Evolutionary conservation across 2,113 vertebrate species (phyloP), one percentile per base, ranked within the genome.

Genomic region (Zootoca vivipara): DNA sequence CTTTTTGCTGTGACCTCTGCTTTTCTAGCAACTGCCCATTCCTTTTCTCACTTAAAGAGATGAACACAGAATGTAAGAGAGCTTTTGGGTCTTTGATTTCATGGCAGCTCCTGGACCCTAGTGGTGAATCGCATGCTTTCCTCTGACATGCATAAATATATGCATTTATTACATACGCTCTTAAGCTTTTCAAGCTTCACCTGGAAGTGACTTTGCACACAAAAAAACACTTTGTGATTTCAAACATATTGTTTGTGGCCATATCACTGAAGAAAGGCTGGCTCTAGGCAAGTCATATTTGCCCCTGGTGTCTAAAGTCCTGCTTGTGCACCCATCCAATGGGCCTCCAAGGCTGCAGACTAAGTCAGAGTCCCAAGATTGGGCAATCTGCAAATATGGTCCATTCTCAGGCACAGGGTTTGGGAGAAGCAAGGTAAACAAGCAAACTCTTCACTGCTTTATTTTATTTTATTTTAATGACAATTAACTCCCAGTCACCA

Each of bases 401-500:
- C 62, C 6, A 18, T 52, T 67, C 64, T 52, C 38, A 18, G 40
- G 30, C 75, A 35, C 1, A 78, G 5, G 40, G 3, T 42, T n/a
- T 62, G 33, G 24, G n/a, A 79, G 65, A 70, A 86, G n/a, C 24
- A 75, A 5, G 7, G 56, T 46, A 77, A 77, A 62, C 56, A 69
- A 78, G 64, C 64, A 70, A 52, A 10, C 40, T 20, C 2, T 5
- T 78, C 38, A 10, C 74, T 42, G 74, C 7, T 12, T 86, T 40
- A n/a, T 16, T 40, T 35, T 28, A 3, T 90, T 94, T n/a, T n/a
- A n/a, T n/a, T n/a, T n/a, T n/a, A n/a, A 52, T 52, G 46, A 12
- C 46, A 52, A 52, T 52, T 52, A 52, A 52, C 46, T 52, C 46
- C 46, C 46, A 93, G 83, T 94, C 91, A 83, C 85, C 94, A 28